These are phyloP conservation scores for Odontomachus brunneus DNA, from an alignment of 1,140 invertebrate genomes.

Conservation along the genomic window DNA sequence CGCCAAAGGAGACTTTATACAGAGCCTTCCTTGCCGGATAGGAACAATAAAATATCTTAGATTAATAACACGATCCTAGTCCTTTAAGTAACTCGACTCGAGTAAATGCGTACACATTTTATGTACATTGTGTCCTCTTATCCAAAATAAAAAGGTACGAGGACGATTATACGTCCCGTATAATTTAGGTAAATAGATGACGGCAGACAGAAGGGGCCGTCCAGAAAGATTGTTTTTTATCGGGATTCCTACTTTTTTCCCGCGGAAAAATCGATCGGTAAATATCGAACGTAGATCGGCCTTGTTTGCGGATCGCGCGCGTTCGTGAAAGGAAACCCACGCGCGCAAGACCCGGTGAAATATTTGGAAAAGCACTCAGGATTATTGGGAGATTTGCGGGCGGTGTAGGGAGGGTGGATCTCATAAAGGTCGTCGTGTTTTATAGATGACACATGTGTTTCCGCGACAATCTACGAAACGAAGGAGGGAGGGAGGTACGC, in stretches of 20 bases:
- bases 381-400: conserved; percentile 42
- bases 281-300: conserved; percentile 30
- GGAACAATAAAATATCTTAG: conserved; percentile 15
- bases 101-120: background rate
- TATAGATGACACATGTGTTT: conserved; percentile 31
- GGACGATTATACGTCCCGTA: background rate
- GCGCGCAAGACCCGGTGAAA: conserved; percentile 18
- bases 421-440: conserved; percentile 38
- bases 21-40: background rate
- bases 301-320: conserved; percentile 19
- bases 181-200: conserved; percentile 18
- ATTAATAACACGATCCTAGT: conserved; percentile 11
- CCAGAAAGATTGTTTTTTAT: background rate
- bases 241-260: background rate
- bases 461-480: conserved; percentile 6
- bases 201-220: conserved; percentile 6
- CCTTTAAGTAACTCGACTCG: conserved; percentile 14
- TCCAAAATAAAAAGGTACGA: background rate
- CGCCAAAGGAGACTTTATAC: conserved; percentile 37
- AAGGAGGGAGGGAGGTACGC: conserved; percentile 9
- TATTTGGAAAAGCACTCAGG: conserved; percentile 42
- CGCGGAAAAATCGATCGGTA: conserved; percentile 18
- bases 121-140: background rate
- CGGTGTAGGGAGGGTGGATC: background rate
- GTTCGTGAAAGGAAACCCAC: background rate